phyloP scores from a whole-genome alignment of 2,113 vertebrate genomes.

The Hemiprocne comata region DNA sequence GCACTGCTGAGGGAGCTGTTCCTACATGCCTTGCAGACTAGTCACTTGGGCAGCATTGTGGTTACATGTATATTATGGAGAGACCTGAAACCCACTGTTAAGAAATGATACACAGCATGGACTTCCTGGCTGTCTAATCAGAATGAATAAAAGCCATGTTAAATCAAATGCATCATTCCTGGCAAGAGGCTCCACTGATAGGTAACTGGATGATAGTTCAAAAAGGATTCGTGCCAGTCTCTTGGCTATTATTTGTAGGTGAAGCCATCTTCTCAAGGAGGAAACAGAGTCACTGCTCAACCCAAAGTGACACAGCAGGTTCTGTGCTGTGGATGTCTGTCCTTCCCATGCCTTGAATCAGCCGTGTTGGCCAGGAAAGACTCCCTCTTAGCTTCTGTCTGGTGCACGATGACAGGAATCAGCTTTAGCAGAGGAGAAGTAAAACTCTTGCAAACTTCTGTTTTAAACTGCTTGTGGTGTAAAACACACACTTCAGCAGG shows the following conservation, averaged over 20 bases:
- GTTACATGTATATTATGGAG: background rate
- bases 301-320: background rate
- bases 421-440: background rate
- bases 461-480: background rate
- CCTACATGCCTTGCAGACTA: background rate
- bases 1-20: background rate
- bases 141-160: background rate
- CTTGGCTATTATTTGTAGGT: background rate
- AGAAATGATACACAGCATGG: background rate
- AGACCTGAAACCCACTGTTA: background rate
- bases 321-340: background rate
- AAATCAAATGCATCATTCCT: background rate
- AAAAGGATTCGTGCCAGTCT: background rate
- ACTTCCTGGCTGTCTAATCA: background rate
- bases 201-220: background rate
- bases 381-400: background rate
- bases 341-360: background rate
- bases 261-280: background rate
- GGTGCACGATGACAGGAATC: background rate
- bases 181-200: background rate
- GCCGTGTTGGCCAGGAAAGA: background rate
- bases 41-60: background rate
- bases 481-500: background rate
- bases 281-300: background rate
- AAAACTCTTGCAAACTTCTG: background rate